A percentile compares a stretch with the other conserved stretches of the same genome.
These are phyloP conservation scores for Thymallus thymallus DNA, from an alignment of 2,113 vertebrate genomes.

Conservation along the genomic window DNA sequence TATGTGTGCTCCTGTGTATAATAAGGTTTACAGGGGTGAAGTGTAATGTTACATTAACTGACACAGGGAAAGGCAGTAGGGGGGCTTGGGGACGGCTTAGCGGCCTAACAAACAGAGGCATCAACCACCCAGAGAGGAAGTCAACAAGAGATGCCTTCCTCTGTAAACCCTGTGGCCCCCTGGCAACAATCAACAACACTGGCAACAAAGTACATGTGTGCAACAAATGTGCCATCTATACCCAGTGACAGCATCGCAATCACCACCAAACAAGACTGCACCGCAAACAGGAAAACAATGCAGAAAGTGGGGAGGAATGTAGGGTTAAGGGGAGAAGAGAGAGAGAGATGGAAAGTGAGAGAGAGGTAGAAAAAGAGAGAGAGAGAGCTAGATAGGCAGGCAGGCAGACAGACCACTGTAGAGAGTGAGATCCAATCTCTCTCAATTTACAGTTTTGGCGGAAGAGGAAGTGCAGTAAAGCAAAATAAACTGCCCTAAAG, in stretches of 20 bases:
- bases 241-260: conserved; percentile 56
- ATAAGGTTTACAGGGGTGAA: not conserved
- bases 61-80: conserved; percentile 32
- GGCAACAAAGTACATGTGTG: conserved; percentile 56
- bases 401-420: not conserved
- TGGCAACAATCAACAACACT: too few species aligned
- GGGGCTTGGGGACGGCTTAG: conserved; percentile 14
- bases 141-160: conserved; percentile 63
- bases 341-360: too few species aligned
- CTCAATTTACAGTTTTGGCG: not conserved
- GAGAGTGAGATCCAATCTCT: too few species aligned
- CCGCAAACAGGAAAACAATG: too few species aligned
- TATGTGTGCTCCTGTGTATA: conserved; percentile 14
- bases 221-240: conserved; percentile 66
- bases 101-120: conserved; percentile 64
- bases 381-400: too few species aligned
- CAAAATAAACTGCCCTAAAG: not conserved
- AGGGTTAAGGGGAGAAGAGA: too few species aligned
- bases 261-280: conserved; percentile 51
- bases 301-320: too few species aligned
- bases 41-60: conserved; percentile 38
- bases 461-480: conserved; percentile 12
- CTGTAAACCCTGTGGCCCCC: not conserved
- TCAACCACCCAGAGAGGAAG: conserved; percentile 62
- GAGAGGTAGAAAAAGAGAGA: too few species aligned